Base-by-base conservation (phyloP, 2,888 invertebrate species). In the Dinocampus coccinellae region DNA sequence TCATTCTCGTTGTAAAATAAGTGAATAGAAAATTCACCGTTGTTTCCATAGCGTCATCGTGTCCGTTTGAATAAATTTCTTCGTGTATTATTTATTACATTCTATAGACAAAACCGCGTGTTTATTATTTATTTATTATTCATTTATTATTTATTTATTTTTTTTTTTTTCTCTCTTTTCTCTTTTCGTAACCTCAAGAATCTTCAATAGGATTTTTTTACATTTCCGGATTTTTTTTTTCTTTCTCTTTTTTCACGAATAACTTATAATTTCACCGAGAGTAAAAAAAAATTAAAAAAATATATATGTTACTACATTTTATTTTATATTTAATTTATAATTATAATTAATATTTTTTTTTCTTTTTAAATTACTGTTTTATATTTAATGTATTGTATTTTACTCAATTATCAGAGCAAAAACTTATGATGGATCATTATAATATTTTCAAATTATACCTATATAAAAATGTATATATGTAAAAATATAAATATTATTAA, bases 1-100 rank as follows among this genome's bases (percentile, higher is more conserved):
- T 34, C 61, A 61, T 61, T 36, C 61, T 61, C n/a, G n/a, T 33
- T 52, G 13, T 52, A 26, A 20, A 16, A 22, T 36, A 22, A 26
- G 1, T 29, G 57, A 57, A 66, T 66, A 55, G 57, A 66, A 66
- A 66, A 66, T 66, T 55, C 24, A 66, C 57, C 36, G 55, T 57
- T 57, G 57, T 55, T 29, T 26, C 57, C 36, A 57, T 4, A 13
- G 36, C 55, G 24, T 6, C 62, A 36, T 55, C 34, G 26, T 34
- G 34, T 55, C 36, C n/a, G 65, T 55, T 36, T 55, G 63, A 26
- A 34, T 58, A 26, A 55, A 33, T n/a, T 34, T 66, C 39, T 55
- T 66, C 36, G 42, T 66, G 42, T 36, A 39, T 66, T 66, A 57
- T 66, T 66, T 66, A 65, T 33, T 22, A 34, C 61, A 55, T 6